Percentiles rank a stretch among this genome's conserved stretches.
Conservation (phyloP, 2,888 invertebrate genomes). For the Plagodis dolabraria region DNA sequence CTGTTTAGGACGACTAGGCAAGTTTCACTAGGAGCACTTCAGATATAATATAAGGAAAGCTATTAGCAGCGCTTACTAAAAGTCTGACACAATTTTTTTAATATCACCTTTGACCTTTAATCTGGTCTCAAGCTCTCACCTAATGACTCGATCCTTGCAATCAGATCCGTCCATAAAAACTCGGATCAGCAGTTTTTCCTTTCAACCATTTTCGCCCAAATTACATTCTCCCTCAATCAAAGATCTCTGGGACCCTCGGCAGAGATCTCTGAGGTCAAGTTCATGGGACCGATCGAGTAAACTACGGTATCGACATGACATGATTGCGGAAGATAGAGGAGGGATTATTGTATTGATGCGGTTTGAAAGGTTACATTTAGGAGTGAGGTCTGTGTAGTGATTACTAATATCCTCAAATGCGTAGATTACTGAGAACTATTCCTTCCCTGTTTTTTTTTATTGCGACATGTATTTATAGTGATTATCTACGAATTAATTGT, state of each 20-base stretch:
- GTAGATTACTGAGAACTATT: no score
- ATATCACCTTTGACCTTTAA: no score
- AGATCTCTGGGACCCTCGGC: constrained; percentile 7
- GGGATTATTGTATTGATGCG: background rate
- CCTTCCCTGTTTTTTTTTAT: no score
- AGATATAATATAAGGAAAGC: no score
- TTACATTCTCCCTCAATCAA: constrained; percentile 26
- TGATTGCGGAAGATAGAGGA: constrained; percentile 11
- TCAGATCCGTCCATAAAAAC: constrained; percentile 20
- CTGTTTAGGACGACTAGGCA: no score
- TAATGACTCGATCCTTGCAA: constrained; percentile 21
- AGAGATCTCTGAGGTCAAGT: constrained; percentile 5
- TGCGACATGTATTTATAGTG: no score
- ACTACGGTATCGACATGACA: constrained; percentile 20
- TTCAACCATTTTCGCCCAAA: constrained; percentile 25
- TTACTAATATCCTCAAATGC: no score
- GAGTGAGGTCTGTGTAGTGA: no score
- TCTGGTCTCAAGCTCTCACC: constrained; percentile 1
- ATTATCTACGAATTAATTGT: no score
- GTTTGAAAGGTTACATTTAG: background rate
- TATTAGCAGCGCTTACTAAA: no score
- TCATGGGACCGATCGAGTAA: constrained; percentile 7
- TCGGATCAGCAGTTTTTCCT: constrained; percentile 22
- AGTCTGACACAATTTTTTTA: no score
- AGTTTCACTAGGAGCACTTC: no score